Evolutionary conservation across 1,140 invertebrate species (phyloP).

Genomic region (Hyles vespertilio): DNA sequence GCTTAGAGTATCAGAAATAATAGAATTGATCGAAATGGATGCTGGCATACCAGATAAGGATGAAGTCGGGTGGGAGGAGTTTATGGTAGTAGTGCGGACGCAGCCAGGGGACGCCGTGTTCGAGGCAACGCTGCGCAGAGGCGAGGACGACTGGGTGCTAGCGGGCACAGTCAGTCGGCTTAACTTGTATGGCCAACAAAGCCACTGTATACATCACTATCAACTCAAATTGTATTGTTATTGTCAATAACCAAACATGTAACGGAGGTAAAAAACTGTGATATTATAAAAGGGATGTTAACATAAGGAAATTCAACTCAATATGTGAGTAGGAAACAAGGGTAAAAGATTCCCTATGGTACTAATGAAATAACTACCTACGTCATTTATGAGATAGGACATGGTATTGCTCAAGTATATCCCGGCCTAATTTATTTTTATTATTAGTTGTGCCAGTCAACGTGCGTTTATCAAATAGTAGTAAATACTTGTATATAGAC

Average conservation of each 20-base stretch:
- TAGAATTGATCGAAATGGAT: constrained; percentile 74
- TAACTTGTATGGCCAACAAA: constrained; percentile 89
- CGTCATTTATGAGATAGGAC: too few relatives aligned
- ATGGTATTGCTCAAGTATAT: too few relatives aligned
- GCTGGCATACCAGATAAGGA: constrained; percentile 49
- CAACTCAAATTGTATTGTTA: constrained; percentile 87
- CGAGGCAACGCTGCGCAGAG: constrained; percentile 81
- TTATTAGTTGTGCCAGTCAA: too few relatives aligned
- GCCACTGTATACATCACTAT: constrained; percentile 84
- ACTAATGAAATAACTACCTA: too few relatives aligned
- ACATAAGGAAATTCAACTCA: too few relatives aligned
- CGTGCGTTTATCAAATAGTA: too few relatives aligned
- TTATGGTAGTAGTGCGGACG: constrained; percentile 80
- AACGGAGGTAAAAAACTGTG: constrained; percentile 29
- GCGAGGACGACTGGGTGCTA: constrained; percentile 58
- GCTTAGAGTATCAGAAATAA: constrained; percentile 74
- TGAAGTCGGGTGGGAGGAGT: constrained; percentile 76
- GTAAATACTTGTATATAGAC: too few relatives aligned
- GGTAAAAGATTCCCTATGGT: too few relatives aligned
- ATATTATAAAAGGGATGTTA: constrained; percentile 18
- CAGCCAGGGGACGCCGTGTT: constrained; percentile 84
- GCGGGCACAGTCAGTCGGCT: constrained; percentile 84
- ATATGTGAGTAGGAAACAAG: too few relatives aligned
- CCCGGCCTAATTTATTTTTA: too few relatives aligned
- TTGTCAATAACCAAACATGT: constrained; percentile 63